Evolutionary conservation across 2,888 invertebrate genomes (phyloP).

Genomic region (Empis livida): DNA sequence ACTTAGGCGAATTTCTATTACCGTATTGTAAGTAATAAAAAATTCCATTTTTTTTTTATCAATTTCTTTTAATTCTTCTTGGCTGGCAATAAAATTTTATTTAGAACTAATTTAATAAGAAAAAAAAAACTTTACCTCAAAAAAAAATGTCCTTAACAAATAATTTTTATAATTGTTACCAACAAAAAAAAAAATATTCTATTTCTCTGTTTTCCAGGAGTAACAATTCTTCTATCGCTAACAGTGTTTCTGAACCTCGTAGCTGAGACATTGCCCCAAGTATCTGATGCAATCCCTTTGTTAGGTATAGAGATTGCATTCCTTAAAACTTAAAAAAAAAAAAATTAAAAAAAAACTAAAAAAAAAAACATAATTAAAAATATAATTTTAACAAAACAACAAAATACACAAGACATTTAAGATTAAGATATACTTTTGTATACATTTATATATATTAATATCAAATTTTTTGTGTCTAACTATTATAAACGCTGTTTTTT

Average conservation of each 20-base stretch:
- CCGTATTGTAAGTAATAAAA: too few relatives aligned
- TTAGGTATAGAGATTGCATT: conserved; percentile 70
- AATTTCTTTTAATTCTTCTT: too few relatives aligned
- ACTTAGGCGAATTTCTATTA: too few relatives aligned
- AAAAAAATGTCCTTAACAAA: conserved; percentile 11
- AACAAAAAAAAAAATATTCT: conserved; percentile 15
- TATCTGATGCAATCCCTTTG: conserved; percentile 99
- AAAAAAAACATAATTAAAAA: not conserved
- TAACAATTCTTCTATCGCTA: conserved; percentile 98
- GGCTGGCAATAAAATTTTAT: too few relatives aligned
- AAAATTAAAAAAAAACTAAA: not conserved
- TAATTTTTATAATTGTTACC: conserved; percentile 14
- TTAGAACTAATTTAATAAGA: not conserved
- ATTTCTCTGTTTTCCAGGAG: conserved; percentile 57
- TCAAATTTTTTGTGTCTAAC: too few relatives aligned
- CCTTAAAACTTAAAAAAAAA: conserved; percentile 5
- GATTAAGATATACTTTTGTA: too few relatives aligned
- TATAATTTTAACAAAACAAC: not conserved
- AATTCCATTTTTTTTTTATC: too few relatives aligned
- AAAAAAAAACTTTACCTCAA: conserved; percentile 8
- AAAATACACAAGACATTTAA: not conserved
- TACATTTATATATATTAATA: too few relatives aligned
- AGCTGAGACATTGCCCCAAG: conserved; percentile 99
- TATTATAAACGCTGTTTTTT: too few relatives aligned
- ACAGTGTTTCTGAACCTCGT: conserved; percentile 99